A percentile compares a stretch with the other conserved stretches of the same genome.
Evolutionary conservation across 2,113 vertebrate species (phyloP).

Genomic region (Leiothrix lutea): DNA sequence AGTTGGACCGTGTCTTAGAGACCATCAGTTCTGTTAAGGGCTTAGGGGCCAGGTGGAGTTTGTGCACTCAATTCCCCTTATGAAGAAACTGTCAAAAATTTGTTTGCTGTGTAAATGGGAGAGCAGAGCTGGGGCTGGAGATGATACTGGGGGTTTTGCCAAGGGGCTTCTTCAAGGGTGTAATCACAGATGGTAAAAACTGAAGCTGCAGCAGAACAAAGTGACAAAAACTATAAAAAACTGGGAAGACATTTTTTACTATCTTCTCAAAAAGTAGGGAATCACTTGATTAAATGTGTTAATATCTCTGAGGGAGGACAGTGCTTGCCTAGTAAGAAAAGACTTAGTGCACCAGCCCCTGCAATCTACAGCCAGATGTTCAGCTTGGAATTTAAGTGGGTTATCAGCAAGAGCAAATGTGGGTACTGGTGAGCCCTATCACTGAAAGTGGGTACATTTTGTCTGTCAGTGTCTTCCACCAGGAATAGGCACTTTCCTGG

Average conservation of each 20-base stretch:
- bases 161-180: not conserved
- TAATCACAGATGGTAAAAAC: not conserved
- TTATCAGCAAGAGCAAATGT: not conserved
- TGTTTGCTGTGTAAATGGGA: not conserved
- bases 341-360: not conserved
- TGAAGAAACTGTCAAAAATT: not conserved
- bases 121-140: fast-evolving
- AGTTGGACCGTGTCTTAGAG: not conserved
- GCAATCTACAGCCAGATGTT: not conserved
- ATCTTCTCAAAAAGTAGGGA: not conserved
- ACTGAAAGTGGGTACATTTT: not conserved
- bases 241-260: not conserved
- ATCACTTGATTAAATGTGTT: not conserved
- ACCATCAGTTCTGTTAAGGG: not conserved
- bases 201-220: not conserved
- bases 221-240: not conserved
- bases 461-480: not conserved
- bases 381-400: not conserved
- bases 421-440: not conserved
- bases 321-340: not conserved
- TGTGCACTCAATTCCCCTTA: not conserved
- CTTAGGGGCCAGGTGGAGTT: not conserved
- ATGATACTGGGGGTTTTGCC: not conserved
- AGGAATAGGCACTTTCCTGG: not conserved
- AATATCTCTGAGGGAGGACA: not conserved